Conservation (phyloP, 2,797 vertebrate species). For the Orestias chungarensis region DNA sequence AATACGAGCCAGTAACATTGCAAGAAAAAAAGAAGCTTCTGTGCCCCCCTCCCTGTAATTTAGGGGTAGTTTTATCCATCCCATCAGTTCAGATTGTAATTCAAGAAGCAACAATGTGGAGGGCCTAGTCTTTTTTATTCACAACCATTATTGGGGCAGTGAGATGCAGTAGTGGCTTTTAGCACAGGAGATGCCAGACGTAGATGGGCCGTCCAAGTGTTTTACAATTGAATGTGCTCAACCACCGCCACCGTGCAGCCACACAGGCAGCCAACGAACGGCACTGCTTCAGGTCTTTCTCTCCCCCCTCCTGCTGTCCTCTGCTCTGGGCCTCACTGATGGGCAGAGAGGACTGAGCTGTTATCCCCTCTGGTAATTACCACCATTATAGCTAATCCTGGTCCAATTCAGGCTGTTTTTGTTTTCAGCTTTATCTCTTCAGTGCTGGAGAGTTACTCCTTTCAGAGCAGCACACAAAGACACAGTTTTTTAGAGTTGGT, state of each 20-base stretch:
- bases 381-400: constrained; percentile 83
- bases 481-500: constrained; percentile 77
- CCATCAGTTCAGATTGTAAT: constrained; percentile 84
- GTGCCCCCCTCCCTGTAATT: constrained; percentile 78
- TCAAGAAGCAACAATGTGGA: constrained; percentile 83
- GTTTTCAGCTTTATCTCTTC: constrained; percentile 86
- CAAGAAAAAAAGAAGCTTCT: constrained; percentile 44
- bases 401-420: constrained; percentile 82
- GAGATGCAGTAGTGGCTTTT: constrained; percentile 82
- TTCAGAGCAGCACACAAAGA: constrained; percentile 82
- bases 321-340: constrained; percentile 73
- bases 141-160: constrained; percentile 80
- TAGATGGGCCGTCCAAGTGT: constrained; percentile 82
- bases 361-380: constrained; percentile 82
- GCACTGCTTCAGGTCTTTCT: constrained; percentile 61
- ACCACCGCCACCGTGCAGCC: constrained; percentile 68
- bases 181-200: constrained; percentile 82
- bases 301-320: constrained; percentile 69
- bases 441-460: constrained; percentile 81
- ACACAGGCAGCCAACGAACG: constrained; percentile 65
- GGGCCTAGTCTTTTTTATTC: constrained; percentile 72
- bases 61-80: constrained; percentile 77
- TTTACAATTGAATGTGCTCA: constrained; percentile 88
- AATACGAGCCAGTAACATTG: constrained; percentile 52
- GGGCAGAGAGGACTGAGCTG: constrained; percentile 78